Percentiles rank a stretch among this genome's conserved stretches.
phyloP scores from a whole-genome alignment of 2,113 vertebrate species.

The Dendrocopos noguchii region DNA sequence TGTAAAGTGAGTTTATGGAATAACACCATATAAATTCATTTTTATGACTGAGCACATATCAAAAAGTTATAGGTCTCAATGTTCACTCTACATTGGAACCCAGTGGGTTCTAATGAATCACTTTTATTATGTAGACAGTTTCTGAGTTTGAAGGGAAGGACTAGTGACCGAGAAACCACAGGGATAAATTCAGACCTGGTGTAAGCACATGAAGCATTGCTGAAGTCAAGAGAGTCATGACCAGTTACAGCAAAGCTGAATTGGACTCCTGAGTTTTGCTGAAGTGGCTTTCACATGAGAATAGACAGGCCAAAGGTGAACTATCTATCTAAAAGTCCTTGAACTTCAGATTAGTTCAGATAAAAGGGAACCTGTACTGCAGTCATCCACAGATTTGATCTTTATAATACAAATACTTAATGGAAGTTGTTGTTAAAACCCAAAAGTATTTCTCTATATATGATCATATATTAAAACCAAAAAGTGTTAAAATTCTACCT shows the following conservation, averaged over 20 bases:
- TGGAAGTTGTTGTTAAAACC: background rate
- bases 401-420: slow-evolving; percentile 5
- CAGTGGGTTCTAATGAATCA: slow-evolving; percentile 77
- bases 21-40: slow-evolving; percentile 67
- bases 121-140: slow-evolving; percentile 71
- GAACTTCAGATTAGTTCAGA: slow-evolving; percentile 37
- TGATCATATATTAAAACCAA: background rate
- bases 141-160: slow-evolving; percentile 69
- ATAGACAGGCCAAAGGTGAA: slow-evolving; percentile 32
- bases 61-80: slow-evolving; percentile 69
- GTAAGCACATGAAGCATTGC: slow-evolving; percentile 59
- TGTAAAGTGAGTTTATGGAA: slow-evolving; percentile 66
- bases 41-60: slow-evolving; percentile 77
- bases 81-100: slow-evolving; percentile 68
- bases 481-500: background rate
- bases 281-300: slow-evolving; percentile 53
- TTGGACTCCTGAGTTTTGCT: slow-evolving; percentile 62
- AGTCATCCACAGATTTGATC: background rate
- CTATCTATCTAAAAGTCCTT: slow-evolving; percentile 46
- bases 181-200: slow-evolving; percentile 62
- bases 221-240: slow-evolving; percentile 61
- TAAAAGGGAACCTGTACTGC: slow-evolving; percentile 22
- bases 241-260: slow-evolving; percentile 63
- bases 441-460: background rate
- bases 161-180: slow-evolving; percentile 68